phyloP scores from a whole-genome alignment of 2,797 vertebrate species.

The Geotrypetes seraphini region DNA sequence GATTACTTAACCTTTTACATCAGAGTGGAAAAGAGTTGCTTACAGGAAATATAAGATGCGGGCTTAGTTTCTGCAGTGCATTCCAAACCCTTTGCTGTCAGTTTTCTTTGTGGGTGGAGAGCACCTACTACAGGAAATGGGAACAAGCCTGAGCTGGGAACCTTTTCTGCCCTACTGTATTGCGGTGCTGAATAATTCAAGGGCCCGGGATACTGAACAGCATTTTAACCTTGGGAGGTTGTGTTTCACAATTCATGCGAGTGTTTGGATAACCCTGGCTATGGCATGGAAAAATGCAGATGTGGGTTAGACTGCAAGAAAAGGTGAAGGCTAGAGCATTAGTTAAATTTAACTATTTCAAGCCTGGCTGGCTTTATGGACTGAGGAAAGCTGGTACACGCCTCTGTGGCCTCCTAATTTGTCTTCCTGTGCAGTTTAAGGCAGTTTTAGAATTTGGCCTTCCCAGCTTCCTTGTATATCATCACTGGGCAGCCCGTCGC shows the following conservation, averaged over 20 bases:
- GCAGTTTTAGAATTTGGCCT: too few species aligned
- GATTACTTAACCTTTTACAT: too few species aligned
- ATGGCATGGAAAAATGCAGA: conserved; percentile 24
- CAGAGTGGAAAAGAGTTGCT: not conserved
- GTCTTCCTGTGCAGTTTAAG: too few species aligned
- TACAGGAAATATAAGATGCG: conserved; percentile 1
- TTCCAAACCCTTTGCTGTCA: conserved; percentile 16
- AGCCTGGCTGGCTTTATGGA: not conserved
- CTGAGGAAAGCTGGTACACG: not conserved
- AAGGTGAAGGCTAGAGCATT: conserved; percentile 11
- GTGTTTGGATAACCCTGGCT: conserved; percentile 46
- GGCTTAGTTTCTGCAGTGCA: conserved; percentile 4
- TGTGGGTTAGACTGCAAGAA: conserved; percentile 20
- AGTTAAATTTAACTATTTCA: not conserved
- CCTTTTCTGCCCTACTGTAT: conserved; percentile 24
- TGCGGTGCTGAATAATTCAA: conserved; percentile 34
- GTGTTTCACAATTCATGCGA: conserved; percentile 37
- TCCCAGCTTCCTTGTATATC: too few species aligned
- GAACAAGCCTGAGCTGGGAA: conserved; percentile 38
- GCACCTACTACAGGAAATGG: conserved; percentile 46
- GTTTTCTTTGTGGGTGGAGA: conserved; percentile 50
- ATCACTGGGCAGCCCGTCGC: too few species aligned
- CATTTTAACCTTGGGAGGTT: conserved; percentile 37
- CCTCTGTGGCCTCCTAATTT: too few species aligned
- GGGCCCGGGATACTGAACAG: conserved; percentile 34